phyloP scores from a whole-genome alignment of 2,888 invertebrate genomes.

The Acronicta leporina region DNA sequence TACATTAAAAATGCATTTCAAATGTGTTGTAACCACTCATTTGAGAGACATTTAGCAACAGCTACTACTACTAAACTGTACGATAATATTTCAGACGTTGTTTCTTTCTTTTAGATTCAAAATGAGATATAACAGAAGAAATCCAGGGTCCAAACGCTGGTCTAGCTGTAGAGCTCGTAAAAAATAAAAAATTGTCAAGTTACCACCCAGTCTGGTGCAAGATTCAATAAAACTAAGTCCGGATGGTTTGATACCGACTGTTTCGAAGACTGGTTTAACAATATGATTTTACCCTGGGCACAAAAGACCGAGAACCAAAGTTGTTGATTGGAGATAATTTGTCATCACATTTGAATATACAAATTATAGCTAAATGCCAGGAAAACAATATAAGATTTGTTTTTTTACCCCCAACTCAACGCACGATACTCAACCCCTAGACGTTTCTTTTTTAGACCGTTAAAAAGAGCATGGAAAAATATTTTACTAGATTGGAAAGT shows the following conservation, averaged over 20 bases:
- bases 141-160: slow-evolving; percentile 8
- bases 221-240: slow-evolving; percentile 19
- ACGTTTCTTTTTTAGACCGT: slow-evolving; percentile 54
- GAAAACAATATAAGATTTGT: slow-evolving; percentile 56
- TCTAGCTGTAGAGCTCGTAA: slow-evolving; percentile 10
- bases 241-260: slow-evolving; percentile 47
- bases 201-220: slow-evolving; percentile 6
- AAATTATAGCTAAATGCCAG: slow-evolving; percentile 43
- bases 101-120: slow-evolving; percentile 12
- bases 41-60: neutral
- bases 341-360: slow-evolving; percentile 31
- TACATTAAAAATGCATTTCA: too few relatives aligned
- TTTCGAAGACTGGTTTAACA: slow-evolving; percentile 24
- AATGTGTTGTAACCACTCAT: too few relatives aligned
- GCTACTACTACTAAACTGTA: neutral
- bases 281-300: slow-evolving; percentile 13
- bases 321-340: slow-evolving; percentile 42
- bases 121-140: slow-evolving; percentile 9
- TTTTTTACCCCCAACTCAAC: slow-evolving; percentile 55
- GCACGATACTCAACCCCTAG: slow-evolving; percentile 43
- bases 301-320: slow-evolving; percentile 23
- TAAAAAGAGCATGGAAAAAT: slow-evolving; percentile 56
- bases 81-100: slow-evolving; percentile 4
- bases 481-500: slow-evolving; percentile 42
- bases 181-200: slow-evolving; percentile 8